Percentiles rank a stretch among this genome's conserved stretches.
phyloP scores from a whole-genome alignment of 2,888 invertebrate species.

The Pachymerium ferrugineum region DNA sequence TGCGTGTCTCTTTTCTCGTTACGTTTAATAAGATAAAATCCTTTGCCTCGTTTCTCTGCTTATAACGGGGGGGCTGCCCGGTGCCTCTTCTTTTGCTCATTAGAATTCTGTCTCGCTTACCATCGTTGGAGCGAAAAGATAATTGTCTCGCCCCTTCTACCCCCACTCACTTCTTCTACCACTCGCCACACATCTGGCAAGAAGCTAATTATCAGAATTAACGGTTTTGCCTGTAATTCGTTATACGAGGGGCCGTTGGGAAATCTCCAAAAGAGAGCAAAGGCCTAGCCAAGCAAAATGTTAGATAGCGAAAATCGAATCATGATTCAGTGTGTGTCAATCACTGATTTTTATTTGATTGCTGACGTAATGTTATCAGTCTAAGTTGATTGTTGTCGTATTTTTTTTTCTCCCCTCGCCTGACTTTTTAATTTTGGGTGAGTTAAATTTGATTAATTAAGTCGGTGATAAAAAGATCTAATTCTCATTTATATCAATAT shows the following conservation, averaged over 20 bases:
- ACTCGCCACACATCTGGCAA: constrained; percentile 22
- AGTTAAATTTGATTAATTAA: neutral
- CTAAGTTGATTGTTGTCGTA: too few species aligned
- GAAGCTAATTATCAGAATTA: constrained; percentile 25
- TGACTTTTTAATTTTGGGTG: neutral
- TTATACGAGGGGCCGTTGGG: neutral
- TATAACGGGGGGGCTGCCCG: neutral
- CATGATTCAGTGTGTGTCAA: neutral
- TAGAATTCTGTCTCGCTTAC: constrained; percentile 27
- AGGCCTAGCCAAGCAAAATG: neutral
- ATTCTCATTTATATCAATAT: constrained; percentile 16
- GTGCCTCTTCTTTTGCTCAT: constrained; percentile 17
- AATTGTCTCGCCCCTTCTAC: constrained; percentile 6
- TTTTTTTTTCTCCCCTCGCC: neutral
- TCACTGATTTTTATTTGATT: neutral
- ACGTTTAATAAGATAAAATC: constrained; percentile 24
- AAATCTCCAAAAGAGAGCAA: constrained; percentile 1
- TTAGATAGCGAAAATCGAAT: neutral
- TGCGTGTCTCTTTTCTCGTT: constrained; percentile 18
- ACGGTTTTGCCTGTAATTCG: constrained; percentile 16
- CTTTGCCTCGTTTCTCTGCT: neutral
- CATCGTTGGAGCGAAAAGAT: constrained; percentile 23
- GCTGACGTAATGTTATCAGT: too few species aligned
- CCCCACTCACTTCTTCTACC: constrained; percentile 16
- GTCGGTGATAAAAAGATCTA: neutral